Conservation (phyloP, 2,888 invertebrate genomes). For the Tolmerus cingulatus region DNA sequence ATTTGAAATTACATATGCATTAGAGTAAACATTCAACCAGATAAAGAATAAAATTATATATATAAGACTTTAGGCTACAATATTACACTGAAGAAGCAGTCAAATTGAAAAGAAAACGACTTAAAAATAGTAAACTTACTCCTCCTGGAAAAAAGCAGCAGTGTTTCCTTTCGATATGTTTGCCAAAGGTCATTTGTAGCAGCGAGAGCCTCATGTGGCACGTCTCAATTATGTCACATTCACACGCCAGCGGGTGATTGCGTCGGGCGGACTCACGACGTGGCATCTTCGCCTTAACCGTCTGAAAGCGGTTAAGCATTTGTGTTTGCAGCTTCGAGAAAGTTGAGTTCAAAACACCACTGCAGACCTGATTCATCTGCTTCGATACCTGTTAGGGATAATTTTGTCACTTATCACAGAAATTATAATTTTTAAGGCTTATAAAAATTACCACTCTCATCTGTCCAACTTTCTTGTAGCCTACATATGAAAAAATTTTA, state of each 20-base stretch:
- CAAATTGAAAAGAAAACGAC: not conserved
- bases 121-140: conserved; percentile 66
- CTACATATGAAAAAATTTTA: conserved; percentile 78
- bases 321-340: conserved; percentile 86
- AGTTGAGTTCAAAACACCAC: conserved; percentile 81
- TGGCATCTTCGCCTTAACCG: conserved; percentile 91
- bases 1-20: not conserved
- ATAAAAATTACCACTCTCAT: conserved; percentile 75
- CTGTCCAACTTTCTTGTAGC: conserved; percentile 80
- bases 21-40: not conserved
- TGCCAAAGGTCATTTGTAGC: conserved; percentile 92
- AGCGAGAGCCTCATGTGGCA: conserved; percentile 90
- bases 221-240: conserved; percentile 92
- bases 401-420: not conserved
- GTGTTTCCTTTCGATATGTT: conserved; percentile 91
- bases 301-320: conserved; percentile 84
- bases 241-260: conserved; percentile 88
- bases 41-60: no score
- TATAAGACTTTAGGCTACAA: no score
- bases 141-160: conserved; percentile 96
- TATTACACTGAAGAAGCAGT: not conserved
- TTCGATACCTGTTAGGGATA: conserved; percentile 75
- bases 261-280: conserved; percentile 86
- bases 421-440: not conserved
- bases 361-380: conserved; percentile 81